Conservation (phyloP, 1,140 invertebrate genomes). For the Macrosteles quadrilineatus region DNA sequence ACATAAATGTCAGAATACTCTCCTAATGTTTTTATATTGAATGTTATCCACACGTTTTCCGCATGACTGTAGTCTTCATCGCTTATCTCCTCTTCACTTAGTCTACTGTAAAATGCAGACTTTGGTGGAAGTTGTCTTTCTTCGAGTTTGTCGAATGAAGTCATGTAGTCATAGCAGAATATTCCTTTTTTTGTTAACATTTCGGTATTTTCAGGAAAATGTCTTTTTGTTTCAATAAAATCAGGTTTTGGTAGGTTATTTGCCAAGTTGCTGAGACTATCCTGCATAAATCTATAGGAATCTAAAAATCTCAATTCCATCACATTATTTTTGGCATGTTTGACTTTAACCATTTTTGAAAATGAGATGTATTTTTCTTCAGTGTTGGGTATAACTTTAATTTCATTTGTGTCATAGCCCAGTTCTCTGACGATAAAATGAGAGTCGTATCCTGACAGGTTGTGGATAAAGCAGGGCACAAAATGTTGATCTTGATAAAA, state of each 20-base stretch:
- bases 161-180: background rate
- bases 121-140: background rate
- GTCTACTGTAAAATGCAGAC: background rate
- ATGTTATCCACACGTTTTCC: background rate
- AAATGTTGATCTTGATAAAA: too few relatives aligned
- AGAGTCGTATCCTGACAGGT: conserved; percentile 36
- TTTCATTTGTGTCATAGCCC: background rate
- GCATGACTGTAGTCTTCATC: conserved; percentile 3
- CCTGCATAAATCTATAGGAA: background rate
- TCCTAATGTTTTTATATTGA: background rate
- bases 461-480: too few relatives aligned
- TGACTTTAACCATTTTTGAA: conserved; percentile 14
- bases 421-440: conserved; percentile 33
- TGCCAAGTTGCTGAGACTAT: background rate
- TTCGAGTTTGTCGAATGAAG: background rate
- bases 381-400: background rate
- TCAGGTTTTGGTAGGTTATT: background rate
- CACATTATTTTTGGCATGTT: too few relatives aligned
- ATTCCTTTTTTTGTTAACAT: background rate
- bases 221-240: background rate
- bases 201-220: background rate
- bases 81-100: background rate
- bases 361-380: background rate
- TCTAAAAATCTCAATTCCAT: conserved; percentile 10
- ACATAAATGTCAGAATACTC: conserved; percentile 3